A percentile compares a stretch with the other conserved stretches of the same genome.
Conservation (phyloP, 2,888 invertebrate species). For the Drosophila demipolita region DNA sequence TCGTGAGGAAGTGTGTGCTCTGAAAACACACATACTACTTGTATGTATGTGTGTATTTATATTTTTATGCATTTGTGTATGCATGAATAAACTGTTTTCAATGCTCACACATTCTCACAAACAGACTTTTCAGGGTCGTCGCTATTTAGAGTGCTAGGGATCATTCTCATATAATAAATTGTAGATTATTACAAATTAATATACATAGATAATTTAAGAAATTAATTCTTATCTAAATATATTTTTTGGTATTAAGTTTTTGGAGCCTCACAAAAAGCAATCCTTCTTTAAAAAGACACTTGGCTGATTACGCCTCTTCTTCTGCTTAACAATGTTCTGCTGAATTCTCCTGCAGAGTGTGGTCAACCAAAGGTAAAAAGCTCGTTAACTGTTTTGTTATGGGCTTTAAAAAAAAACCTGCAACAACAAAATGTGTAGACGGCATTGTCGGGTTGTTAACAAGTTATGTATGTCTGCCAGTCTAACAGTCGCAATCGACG, state of each 20-base stretch:
- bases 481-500: conserved; percentile 20
- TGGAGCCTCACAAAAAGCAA: not conserved
- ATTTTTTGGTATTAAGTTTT: not conserved
- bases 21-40: not conserved
- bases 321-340: conserved; percentile 39
- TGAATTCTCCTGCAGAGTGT: conserved; percentile 37
- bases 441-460: conserved; percentile 47
- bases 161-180: not conserved
- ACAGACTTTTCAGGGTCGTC: not conserved
- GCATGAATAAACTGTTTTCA: conserved; percentile 3
- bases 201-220: not conserved
- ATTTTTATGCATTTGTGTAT: not conserved
- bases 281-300: conserved; percentile 16
- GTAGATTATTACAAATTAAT: not conserved
- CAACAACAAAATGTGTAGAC: conserved; percentile 21
- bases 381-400: conserved; percentile 67
- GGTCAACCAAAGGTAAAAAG: conserved; percentile 44
- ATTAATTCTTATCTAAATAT: not conserved
- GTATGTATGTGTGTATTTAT: not conserved
- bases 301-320: conserved; percentile 20
- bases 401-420: conserved; percentile 34
- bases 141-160: not conserved
- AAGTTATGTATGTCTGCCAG: conserved; percentile 23
- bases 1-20: not conserved
- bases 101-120: not conserved